Evolutionary conservation across 2,797 vertebrate genomes (phyloP).

Genomic region (Eulemur mongoz): DNA sequence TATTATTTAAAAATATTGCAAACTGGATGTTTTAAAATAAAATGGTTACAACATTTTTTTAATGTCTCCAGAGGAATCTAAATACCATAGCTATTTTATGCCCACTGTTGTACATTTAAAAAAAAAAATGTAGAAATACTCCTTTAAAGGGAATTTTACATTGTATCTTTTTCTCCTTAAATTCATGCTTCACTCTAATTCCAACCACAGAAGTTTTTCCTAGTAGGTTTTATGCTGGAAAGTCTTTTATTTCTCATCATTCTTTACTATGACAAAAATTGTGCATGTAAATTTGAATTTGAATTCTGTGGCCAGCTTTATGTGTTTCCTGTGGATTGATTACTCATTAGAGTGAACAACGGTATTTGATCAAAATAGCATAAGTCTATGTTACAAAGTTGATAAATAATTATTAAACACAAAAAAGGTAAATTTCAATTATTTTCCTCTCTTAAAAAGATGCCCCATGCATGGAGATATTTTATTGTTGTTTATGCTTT

Average conservation of each 20-base stretch:
- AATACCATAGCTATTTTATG: neutral
- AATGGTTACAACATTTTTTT: neutral
- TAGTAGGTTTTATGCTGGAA: neutral
- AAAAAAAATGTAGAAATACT: neutral
- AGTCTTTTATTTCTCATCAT: neutral
- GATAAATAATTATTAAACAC: neutral
- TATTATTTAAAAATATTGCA: neutral
- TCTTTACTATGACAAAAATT: neutral
- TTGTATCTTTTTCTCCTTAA: neutral
- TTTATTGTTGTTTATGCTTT: neutral
- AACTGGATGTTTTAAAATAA: neutral
- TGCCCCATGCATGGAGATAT: neutral
- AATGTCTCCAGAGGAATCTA: neutral
- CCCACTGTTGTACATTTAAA: neutral
- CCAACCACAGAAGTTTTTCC: neutral
- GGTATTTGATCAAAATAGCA: neutral
- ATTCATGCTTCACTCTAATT: neutral
- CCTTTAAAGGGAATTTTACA: neutral
- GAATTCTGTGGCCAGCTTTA: neutral
- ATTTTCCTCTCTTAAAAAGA: neutral
- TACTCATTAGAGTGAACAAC: neutral
- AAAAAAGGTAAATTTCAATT: neutral
- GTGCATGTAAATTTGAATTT: neutral
- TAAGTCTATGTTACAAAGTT: neutral
- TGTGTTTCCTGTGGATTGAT: neutral